A percentile compares a stretch with the other conserved stretches of the same genome.
Conservation (phyloP, 2,113 vertebrate genomes). For the Tachuris rubrigastra region DNA sequence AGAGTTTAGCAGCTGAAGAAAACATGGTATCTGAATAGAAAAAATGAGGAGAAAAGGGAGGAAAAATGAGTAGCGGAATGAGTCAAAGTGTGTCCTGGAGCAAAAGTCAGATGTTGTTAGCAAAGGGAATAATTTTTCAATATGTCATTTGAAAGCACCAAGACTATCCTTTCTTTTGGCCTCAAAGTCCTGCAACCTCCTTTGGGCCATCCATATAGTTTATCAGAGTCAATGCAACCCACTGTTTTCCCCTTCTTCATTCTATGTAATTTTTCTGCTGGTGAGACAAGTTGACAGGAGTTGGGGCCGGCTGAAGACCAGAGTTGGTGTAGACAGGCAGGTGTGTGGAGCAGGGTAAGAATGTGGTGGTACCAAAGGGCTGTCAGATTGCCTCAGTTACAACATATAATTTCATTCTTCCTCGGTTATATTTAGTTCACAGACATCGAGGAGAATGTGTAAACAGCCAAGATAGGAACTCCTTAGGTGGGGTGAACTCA, state of each 20-base stretch:
- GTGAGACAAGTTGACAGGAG: background rate
- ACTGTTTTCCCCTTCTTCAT: background rate
- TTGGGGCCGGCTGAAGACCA: background rate
- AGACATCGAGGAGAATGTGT: background rate
- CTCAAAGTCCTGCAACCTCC: background rate
- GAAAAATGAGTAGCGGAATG: background rate
- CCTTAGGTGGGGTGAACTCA: background rate
- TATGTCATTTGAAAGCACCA: background rate
- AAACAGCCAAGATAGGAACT: background rate
- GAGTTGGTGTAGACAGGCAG: background rate
- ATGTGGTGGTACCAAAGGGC: background rate
- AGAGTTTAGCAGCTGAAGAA: background rate
- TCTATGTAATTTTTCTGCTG: background rate
- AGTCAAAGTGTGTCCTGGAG: background rate
- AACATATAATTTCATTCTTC: background rate
- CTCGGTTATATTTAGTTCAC: background rate
- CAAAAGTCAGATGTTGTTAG: background rate
- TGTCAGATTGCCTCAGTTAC: background rate
- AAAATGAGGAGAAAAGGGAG: background rate
- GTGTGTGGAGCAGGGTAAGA: background rate
- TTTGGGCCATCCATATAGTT: background rate
- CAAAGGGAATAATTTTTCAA: background rate
- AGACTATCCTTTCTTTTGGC: background rate
- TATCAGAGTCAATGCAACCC: background rate
- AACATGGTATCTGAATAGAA: background rate